Conservation (phyloP, 2,797 vertebrate genomes). For the Tragelaphus eurycerus region DNA sequence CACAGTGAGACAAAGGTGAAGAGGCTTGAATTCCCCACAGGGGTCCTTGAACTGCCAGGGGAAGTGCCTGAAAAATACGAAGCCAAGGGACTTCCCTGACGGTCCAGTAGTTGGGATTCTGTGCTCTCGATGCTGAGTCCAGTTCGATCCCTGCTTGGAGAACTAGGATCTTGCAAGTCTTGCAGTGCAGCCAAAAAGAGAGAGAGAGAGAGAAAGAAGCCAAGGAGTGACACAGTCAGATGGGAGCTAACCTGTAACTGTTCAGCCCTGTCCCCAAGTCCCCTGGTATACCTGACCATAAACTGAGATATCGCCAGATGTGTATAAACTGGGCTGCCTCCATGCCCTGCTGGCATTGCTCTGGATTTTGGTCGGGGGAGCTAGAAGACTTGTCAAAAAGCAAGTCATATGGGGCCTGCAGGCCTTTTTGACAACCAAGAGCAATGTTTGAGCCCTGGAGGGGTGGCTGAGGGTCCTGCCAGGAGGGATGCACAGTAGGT, state of each 20-base stretch:
- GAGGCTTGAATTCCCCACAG: not conserved
- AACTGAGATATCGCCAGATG: not conserved
- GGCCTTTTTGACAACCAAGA: not conserved
- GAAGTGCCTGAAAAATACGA: not conserved
- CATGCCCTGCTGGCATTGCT: not conserved
- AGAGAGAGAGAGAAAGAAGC: not conserved
- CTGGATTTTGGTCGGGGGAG: not conserved
- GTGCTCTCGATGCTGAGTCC: not conserved
- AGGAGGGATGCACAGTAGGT: not conserved
- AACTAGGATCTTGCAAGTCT: not conserved
- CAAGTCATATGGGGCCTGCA: not conserved
- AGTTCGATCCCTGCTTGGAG: not conserved
- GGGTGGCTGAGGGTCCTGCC: not conserved
- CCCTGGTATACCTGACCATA: not conserved
- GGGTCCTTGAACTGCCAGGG: not conserved
- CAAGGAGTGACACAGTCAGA: not conserved
- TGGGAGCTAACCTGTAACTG: not conserved
- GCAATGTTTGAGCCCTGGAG: not conserved
- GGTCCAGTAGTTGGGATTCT: not conserved
- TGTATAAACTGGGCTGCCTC: not conserved
- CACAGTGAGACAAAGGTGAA: not conserved
- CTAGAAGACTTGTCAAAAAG: not conserved
- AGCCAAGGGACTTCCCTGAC: not conserved
- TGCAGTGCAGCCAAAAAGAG: not conserved
- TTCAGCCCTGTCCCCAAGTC: not conserved